phyloP scores from a whole-genome alignment of 2,888 invertebrate species.

The Protonemura montana region DNA sequence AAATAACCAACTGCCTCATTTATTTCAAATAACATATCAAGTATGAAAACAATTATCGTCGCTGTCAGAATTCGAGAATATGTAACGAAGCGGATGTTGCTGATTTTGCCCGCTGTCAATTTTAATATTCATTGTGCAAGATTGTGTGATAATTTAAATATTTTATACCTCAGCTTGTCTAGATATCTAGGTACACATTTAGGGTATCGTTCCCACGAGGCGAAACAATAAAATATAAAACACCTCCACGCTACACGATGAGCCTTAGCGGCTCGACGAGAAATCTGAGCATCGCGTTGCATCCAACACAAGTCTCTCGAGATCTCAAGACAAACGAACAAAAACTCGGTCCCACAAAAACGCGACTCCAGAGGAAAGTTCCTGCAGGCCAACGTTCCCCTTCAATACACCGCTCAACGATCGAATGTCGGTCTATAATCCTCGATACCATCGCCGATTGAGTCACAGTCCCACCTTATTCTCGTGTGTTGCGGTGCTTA shows the following conservation, averaged over 20 bases:
- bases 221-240: not conserved
- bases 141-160: not conserved
- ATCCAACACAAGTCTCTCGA: no score
- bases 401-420: not conserved
- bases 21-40: not conserved
- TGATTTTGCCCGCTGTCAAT: not conserved
- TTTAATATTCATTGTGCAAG: not conserved
- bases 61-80: not conserved
- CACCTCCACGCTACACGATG: not conserved
- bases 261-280: no score
- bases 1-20: conserved; percentile 7
- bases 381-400: no score
- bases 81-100: not conserved
- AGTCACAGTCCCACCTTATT: not conserved
- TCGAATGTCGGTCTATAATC: not conserved
- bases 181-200: not conserved
- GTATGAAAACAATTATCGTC: not conserved
- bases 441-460: not conserved
- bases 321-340: no score
- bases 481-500: not conserved
- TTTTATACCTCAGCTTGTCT: not conserved
- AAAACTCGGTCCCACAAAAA: no score
- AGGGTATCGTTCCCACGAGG: not conserved
- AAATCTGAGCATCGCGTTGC: no score
- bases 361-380: no score